Conservation (phyloP, 2,797 vertebrate genomes). For the Xenopus petersii region DNA sequence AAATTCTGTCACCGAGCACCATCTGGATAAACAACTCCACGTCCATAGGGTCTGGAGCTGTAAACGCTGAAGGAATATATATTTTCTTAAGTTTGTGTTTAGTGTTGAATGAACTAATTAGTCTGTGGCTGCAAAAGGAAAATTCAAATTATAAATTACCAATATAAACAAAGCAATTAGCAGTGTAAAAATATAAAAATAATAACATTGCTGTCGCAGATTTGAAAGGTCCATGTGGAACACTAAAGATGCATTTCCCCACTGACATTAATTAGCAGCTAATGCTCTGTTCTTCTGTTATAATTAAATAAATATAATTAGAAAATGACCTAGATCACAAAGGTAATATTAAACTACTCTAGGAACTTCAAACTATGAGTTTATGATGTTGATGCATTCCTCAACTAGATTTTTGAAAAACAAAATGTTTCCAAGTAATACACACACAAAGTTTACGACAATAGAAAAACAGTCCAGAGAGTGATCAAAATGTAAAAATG, state of each 20-base stretch:
- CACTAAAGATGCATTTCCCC: neutral
- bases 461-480: no score
- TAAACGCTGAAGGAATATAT: no score
- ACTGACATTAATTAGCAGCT: conserved; percentile 11
- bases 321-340: conserved; percentile 27
- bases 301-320: conserved; percentile 43
- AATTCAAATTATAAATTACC: neutral
- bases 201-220: conserved; percentile 3
- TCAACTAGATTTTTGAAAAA: no score
- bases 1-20: neutral
- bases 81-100: no score
- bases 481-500: no score
- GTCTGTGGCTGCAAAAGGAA: no score
- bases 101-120: neutral
- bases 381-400: neutral
- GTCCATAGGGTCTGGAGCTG: no score
- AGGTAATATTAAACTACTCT: conserved; percentile 1
- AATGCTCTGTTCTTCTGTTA: conserved; percentile 6
- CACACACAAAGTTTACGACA: no score
- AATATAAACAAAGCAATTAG: conserved; percentile 4
- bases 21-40: neutral
- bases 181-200: neutral
- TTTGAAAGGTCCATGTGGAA: neutral
- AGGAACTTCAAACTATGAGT: conserved; percentile 13
- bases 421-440: no score